These are phyloP conservation scores for Rhabdomys dilectus DNA, from an alignment of 2,113 vertebrate species.

Conservation along the genomic window DNA sequence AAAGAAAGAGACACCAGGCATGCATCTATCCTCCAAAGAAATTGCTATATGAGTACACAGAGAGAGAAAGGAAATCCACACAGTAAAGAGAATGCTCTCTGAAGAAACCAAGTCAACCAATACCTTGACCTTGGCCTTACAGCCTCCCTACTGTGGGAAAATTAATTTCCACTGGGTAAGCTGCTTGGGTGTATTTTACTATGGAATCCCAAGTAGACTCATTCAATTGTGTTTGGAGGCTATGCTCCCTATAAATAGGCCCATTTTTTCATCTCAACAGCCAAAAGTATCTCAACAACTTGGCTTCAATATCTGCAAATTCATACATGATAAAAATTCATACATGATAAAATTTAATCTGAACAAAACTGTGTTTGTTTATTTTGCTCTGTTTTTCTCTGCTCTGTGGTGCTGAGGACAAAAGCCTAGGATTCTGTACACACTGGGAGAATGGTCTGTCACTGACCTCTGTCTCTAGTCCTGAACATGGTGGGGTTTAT, in stretches of 20 bases:
- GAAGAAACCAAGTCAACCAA: not conserved
- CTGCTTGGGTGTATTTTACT: not conserved
- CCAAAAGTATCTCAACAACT: not conserved
- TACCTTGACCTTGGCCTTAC: not conserved
- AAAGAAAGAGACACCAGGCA: not conserved
- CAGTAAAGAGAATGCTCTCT: not conserved
- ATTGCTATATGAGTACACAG: not conserved
- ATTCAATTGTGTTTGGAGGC: not conserved
- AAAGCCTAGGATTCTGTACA: not conserved
- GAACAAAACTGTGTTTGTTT: not conserved
- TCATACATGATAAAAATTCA: not conserved
- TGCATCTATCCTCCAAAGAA: not conserved
- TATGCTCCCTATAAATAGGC: not conserved
- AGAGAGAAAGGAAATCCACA: not conserved
- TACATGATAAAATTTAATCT: not conserved
- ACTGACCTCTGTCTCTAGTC: not conserved
- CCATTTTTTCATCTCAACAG: not conserved
- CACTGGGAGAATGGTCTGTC: not conserved
- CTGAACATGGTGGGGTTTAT: not conserved
- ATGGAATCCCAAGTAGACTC: not conserved
- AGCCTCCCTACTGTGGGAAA: not conserved
- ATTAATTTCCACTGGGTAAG: not conserved
- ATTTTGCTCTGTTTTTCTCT: not conserved
- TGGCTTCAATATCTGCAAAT: not conserved
- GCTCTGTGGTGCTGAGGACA: not conserved